Evolutionary conservation across 2,888 invertebrate species (phyloP), one percentile per base, ranked within the genome.

Genomic region (Taenaris catops): DNA sequence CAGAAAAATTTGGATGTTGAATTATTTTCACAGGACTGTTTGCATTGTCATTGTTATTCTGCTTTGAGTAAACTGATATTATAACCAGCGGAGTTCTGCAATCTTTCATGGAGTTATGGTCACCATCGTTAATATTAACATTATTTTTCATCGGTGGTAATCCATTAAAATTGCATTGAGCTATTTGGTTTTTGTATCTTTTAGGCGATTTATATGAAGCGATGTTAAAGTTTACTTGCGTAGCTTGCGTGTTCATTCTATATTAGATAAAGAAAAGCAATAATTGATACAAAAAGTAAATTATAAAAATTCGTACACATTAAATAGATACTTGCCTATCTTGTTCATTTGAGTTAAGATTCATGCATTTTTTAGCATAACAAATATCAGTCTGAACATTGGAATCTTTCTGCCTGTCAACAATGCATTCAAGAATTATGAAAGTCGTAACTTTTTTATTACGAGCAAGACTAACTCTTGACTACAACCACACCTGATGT

Each of bases 51-150:
- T 42, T 39, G 1, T 38, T 40, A 16, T 61, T 63, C 38, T 55
- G 52, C 36, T 67, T 70, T 6, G 76, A 74, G 49, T 74, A 83
- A 1, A 84, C 80, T 1, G 84, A 80, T 68, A 84, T 83, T 6
- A 83, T 58, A 1, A 84, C 73, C 8, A 83, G 39, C 8, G 83
- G 83, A 39, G 59, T 79, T 31, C 57, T 51, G 20, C 46, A 44
- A 21, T 52, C 46, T 32, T 58, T 59, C 5, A 50, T 32, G 2
- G 35, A 44, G 25, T 44, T 49, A 1, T 37, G 37, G 16, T 54
- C 41, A 1, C 34, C 32, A 12, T 28, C 47, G 19, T 42, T 48
- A 2, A 32, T 40, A 9, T 39, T 36, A 20, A 35, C 34, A 14
- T 42, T 34, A 8, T 46, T 41, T 18, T 29, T 37, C 23, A 65